phyloP scores from a whole-genome alignment of 2,888 invertebrate genomes.

The Melieria picta region DNA sequence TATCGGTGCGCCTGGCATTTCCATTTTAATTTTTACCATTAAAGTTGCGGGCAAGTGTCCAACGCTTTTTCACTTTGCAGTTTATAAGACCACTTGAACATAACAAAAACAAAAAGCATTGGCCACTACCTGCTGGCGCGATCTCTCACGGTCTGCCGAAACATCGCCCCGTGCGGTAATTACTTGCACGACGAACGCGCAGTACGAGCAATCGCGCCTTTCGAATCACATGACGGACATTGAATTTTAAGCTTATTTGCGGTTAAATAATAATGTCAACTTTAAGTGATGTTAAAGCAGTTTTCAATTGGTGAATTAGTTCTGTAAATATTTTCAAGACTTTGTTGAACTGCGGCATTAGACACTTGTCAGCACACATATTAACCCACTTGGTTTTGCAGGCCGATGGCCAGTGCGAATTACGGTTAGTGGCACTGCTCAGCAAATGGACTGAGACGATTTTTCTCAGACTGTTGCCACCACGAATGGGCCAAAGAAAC shows the following conservation, averaged over 20 bases:
- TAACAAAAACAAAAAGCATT: too few species aligned
- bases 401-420: neutral
- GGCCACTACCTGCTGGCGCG: too few species aligned
- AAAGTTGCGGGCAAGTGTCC: too few species aligned
- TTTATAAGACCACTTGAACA: too few species aligned
- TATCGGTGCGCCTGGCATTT: too few species aligned
- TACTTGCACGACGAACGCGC: neutral
- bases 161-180: too few species aligned
- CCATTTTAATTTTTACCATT: too few species aligned
- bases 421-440: neutral
- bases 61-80: too few species aligned
- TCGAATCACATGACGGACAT: constrained; percentile 17
- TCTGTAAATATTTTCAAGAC: constrained; percentile 28
- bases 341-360: neutral
- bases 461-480: too few species aligned
- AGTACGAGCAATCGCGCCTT: neutral
- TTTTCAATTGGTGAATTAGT: constrained; percentile 41
- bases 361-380: neutral
- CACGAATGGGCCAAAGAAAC: too few species aligned
- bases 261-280: constrained; percentile 33
- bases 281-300: constrained; percentile 38
- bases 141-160: too few species aligned
- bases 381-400: constrained; percentile 19
- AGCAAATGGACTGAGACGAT: neutral
- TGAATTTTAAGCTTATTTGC: constrained; percentile 34